Base-by-base conservation (phyloP, 2,888 invertebrate species). In the Ptilodon capucinus region DNA sequence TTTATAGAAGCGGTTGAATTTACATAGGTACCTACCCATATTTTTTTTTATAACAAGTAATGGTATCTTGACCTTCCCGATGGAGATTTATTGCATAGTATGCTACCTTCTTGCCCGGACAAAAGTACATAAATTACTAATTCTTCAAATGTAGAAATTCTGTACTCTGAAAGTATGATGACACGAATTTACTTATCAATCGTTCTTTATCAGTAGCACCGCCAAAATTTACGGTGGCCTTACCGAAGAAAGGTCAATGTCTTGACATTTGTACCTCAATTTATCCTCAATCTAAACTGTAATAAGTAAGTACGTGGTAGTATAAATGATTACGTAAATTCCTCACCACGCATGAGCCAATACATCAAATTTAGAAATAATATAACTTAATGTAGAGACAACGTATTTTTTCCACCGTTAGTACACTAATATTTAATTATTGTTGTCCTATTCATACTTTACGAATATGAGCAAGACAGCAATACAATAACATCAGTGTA, bases 171-270 rank as follows among this genome's bases (percentile, higher is more conserved):
- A 23, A 40, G 14, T 14, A 25, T 16, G 16, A 25, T 25, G 16
- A 25, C 7, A 42, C 11, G 19, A 42, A 32, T 17, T 17, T 28
- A 18, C 18, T 41, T 32, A 44, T 43, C 35, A 40, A 40, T 60
- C 57, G 19, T 32, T 52, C 44, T 46, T 48, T 23, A 40, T 40
- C 19, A 40, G 32, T 58, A 51, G 41, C 44, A 42, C 40, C 46
- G 43, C 8, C 13, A 40, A 40, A 16, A 54, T 39, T 34, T 32
- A 3, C 23, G 13, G 9, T 36, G 39, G 32, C 40, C 36, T 36
- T 35, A 32, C 25, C 14, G 28, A 39, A 16, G 13, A 18, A 38
- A 38, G 42, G 39, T 34, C 47, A 47, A 38, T 48, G 40, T 30
- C 44, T 44, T 44, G 44, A 32, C 44, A 25, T 43, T 38, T 28